phyloP scores from a whole-genome alignment of 2,888 invertebrate species.

The Ypsolopha sequella region DNA sequence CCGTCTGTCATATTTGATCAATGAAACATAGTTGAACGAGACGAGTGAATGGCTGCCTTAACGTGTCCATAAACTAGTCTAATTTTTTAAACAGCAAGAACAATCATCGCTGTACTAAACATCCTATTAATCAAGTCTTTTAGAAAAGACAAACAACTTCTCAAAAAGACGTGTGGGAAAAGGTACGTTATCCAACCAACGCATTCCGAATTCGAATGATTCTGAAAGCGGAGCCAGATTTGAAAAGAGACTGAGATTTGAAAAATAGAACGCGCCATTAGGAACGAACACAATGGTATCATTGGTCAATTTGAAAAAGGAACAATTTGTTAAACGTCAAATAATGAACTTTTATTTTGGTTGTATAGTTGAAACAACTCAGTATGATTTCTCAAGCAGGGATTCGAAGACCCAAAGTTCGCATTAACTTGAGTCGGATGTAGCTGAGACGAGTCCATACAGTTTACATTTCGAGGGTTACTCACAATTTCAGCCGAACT shows the following conservation, averaged over 20 bases:
- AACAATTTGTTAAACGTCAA: constrained; percentile 72
- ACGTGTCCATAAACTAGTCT: neutral
- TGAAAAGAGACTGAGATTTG: constrained; percentile 70
- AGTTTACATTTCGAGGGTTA: too few species aligned
- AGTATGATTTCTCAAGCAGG: constrained; percentile 28
- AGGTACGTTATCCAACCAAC: constrained; percentile 50
- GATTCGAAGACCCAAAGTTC: too few species aligned
- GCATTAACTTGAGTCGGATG: too few species aligned
- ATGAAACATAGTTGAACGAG: neutral
- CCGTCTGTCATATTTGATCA: constrained; percentile 1
- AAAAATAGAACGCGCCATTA: constrained; percentile 69
- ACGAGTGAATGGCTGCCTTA: neutral
- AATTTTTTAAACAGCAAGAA: constrained; percentile 22
- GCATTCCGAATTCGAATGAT: constrained; percentile 69
- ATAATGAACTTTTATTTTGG: constrained; percentile 63
- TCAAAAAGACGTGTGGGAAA: constrained; percentile 62
- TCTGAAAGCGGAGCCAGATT: constrained; percentile 64
- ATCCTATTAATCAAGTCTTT: constrained; percentile 66
- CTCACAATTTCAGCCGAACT: too few species aligned
- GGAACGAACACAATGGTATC: constrained; percentile 67
- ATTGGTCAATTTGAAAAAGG: constrained; percentile 71
- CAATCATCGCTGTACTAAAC: constrained; percentile 42
- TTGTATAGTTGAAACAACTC: constrained; percentile 57
- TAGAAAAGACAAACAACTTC: constrained; percentile 44
- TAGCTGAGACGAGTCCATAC: too few species aligned